A percentile compares a stretch with the other conserved stretches of the same genome.
phyloP scores from a whole-genome alignment of 2,888 invertebrate genomes.

The Tyria jacobaeae region DNA sequence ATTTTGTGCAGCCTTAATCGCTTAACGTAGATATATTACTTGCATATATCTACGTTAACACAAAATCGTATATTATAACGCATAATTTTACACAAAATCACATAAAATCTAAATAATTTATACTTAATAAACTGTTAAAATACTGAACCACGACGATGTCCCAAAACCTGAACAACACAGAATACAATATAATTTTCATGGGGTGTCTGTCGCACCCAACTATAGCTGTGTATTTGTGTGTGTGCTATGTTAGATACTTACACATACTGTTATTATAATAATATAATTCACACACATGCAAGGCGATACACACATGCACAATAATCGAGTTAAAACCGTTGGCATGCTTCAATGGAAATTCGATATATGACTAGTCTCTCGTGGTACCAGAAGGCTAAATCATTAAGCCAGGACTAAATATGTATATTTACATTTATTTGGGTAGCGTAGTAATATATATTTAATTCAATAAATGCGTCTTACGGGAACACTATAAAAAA shows the following conservation, averaged over 20 bases:
- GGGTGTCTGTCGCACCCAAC: slow-evolving; percentile 76
- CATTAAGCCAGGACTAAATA: background rate
- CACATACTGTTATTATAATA: slow-evolving; percentile 34
- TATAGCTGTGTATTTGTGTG: slow-evolving; percentile 52
- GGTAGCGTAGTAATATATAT: too few species aligned
- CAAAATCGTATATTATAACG: too few species aligned
- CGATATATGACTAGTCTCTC: slow-evolving; percentile 43
- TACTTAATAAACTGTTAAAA: background rate
- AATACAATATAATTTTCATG: slow-evolving; percentile 70
- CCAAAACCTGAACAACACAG: slow-evolving; percentile 35
- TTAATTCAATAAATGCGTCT: too few species aligned
- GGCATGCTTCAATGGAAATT: slow-evolving; percentile 64
- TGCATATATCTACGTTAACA: background rate
- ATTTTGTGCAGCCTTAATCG: too few species aligned
- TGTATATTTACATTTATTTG: background rate
- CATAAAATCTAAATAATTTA: too few species aligned
- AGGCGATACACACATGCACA: slow-evolving; percentile 47
- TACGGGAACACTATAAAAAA: background rate
- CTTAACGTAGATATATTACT: too few species aligned
- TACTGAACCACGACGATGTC: slow-evolving; percentile 40
- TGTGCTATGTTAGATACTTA: slow-evolving; percentile 40
- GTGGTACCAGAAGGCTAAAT: slow-evolving; percentile 29
- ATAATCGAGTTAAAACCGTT: slow-evolving; percentile 61
- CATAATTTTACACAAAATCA: too few species aligned
- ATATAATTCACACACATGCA: slow-evolving; percentile 26